Percentiles rank a stretch among this genome's conserved stretches.
Evolutionary conservation across 2,888 invertebrate genomes (phyloP).

Genomic region (Mythimna impura): DNA sequence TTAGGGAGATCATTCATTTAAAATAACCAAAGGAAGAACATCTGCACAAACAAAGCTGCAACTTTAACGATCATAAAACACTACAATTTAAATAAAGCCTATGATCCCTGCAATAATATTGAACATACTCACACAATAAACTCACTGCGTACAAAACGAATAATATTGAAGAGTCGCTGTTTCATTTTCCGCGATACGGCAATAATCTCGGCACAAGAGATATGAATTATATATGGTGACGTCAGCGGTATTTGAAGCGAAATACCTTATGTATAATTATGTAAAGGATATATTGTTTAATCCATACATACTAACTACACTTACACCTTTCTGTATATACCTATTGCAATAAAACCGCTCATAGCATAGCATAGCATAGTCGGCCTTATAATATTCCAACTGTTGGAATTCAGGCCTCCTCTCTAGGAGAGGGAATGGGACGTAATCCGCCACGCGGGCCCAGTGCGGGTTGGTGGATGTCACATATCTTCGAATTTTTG

Average conservation of each 20-base stretch:
- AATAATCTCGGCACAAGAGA: constrained; percentile 25
- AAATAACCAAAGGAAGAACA: neutral
- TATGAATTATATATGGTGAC: constrained; percentile 34
- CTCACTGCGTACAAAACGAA: neutral
- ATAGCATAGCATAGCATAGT: too few relatives aligned
- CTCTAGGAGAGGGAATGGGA: too few relatives aligned
- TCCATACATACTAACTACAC: neutral
- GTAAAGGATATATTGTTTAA: constrained; percentile 1
- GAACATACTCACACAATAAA: neutral
- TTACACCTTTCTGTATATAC: too few relatives aligned
- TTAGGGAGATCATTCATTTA: too few relatives aligned
- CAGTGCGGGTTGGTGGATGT: too few relatives aligned
- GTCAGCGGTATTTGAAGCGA: constrained; percentile 19
- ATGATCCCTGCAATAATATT: neutral
- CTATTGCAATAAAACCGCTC: too few relatives aligned
- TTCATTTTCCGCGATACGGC: constrained; percentile 14
- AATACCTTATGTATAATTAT: neutral
- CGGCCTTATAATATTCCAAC: too few relatives aligned
- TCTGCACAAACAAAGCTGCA: neutral
- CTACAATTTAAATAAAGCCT: neutral
- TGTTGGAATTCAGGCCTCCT: too few relatives aligned
- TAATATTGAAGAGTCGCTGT: constrained; percentile 11
- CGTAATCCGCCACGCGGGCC: too few relatives aligned
- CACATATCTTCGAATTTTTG: too few relatives aligned
- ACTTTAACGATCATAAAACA: neutral